Base-by-base conservation (phyloP, 2,797 vertebrate genomes). In the Orientallactaga sibirica region DNA sequence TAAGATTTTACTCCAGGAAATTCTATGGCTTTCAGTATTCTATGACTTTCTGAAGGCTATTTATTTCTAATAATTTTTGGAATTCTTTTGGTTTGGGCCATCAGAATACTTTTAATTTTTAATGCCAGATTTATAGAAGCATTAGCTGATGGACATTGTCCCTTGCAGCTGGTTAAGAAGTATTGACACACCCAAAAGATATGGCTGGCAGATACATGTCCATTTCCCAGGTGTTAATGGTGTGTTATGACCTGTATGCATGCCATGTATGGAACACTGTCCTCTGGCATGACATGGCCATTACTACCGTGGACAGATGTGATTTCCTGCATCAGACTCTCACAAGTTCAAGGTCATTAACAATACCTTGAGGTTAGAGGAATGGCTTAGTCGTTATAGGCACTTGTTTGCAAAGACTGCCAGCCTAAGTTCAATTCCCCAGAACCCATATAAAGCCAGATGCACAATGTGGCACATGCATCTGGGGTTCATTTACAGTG, bases 1-100 rank as follows among this genome's bases (percentile, higher is more conserved):
- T n/a, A 66, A 86, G 78, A 70, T 27, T 68, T 9, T 86, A 19
- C 25, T 95, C 75, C 7, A 74, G 90, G 68, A 88, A 91, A 95
- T 91, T 79, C 70, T 67, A 19, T 74, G 24, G 8, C 78, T n/a
- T 83, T 89, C 43, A 86, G 48, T 76, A 48, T n/a, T 73, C 3
- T 86, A 76, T 7, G 33, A 74, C 52, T 93, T 48, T 93, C 80
- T 24, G 48, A 87, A 78, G 62, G 1, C 75, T 86, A 9, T 19
- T 81, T 93, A 64, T 84, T 83, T 93, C n/a, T 79, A 80, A 37
- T 33, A 9, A 75, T 64, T 88, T 90, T 87, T 77, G 61, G 25
- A 78, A 43, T 92, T 90, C 61, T 76, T 10, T 91, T 55, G 62
- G 37, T 61, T 75, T 78, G 55, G 74, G 24, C 68, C 33, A 78